Evolutionary conservation across 1,140 invertebrate genomes (phyloP), one percentile per base, ranked within the genome.

Genomic region (Ceratina australensis): DNA sequence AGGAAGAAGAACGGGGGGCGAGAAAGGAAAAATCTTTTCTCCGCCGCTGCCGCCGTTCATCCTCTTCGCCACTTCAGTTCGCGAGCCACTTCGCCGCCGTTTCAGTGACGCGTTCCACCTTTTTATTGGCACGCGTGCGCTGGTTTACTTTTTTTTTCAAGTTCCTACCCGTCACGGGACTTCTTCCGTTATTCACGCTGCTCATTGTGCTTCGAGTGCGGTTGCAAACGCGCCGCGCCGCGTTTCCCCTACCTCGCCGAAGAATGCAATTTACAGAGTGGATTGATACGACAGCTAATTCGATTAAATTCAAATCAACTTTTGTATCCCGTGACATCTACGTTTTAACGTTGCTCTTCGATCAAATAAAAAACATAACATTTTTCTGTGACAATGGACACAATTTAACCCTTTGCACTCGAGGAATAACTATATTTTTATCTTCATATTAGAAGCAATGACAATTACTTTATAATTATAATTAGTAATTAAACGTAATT

Each of bases 81-180:
- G 52, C 52, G 67, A 69, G 57, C 8, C 67, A 56, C 67, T 69
- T 69, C 67, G 67, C 67, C 67, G 20, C 26, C 50, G 52, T 69
- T 69, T 69, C 54, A 71, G 1, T 47, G 22, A 22, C 68, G 68
- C 54, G 68, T 59, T 71, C 50, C 28, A 71, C 54, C 52, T 59
- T 71, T 59, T 71, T 71, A 71, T 71, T 69, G 67, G 67, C 67
- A 56, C 52, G 52, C 67, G 67, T 69, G 33, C 10, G 28, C 67
- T 69, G 67, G 68, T 59, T 71, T 71, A 59, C 68, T 42, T 33
- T 69, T 64, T 20, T 67, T 68, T 68, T 68, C 54, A 22, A 59
- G 68, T 71, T 71, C 33, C n/a, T 28, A 5, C 33, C 33, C 33
- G 33, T 42, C 33, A 42, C 33, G 52, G 28, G 67, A 57, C 50